A percentile compares a stretch with the other conserved stretches of the same genome.
phyloP scores from a whole-genome alignment of 2,113 vertebrate species.

The Calyptommatus sinebrachiatus region DNA sequence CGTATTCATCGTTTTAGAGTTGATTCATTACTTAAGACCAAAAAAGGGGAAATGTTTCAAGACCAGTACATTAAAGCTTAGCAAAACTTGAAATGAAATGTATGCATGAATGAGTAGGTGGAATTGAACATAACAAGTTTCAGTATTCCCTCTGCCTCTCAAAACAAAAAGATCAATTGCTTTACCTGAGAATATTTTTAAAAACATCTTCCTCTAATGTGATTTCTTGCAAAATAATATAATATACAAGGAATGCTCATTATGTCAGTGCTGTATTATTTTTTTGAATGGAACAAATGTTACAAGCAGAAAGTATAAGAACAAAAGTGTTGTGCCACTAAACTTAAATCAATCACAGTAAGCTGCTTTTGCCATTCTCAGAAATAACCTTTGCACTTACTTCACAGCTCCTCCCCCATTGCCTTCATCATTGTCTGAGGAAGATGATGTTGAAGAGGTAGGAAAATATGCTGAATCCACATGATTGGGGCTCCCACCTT shows the following conservation, averaged over 20 bases:
- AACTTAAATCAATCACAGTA: neutral
- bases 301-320: neutral
- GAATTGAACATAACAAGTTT: neutral
- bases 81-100: neutral
- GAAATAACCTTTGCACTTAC: slow-evolving; percentile 72
- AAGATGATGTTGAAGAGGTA: slow-evolving; percentile 84
- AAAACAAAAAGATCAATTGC: neutral
- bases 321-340: neutral
- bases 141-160: neutral
- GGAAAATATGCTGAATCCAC: slow-evolving; percentile 82
- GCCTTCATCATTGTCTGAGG: slow-evolving; percentile 88
- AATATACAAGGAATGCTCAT: no score
- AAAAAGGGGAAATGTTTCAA: no score
- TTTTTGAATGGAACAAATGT: no score
- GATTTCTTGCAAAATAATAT: neutral
- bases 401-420: slow-evolving; percentile 81
- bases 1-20: no score
- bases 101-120: neutral
- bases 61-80: neutral
- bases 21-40: no score
- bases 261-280: no score
- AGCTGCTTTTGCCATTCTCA: neutral
- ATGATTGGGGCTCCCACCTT: slow-evolving; percentile 81
- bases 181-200: neutral
- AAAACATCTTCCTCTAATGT: neutral